Evolutionary conservation across 1,140 invertebrate genomes (phyloP).

Genomic region (Chymomyza costata): DNA sequence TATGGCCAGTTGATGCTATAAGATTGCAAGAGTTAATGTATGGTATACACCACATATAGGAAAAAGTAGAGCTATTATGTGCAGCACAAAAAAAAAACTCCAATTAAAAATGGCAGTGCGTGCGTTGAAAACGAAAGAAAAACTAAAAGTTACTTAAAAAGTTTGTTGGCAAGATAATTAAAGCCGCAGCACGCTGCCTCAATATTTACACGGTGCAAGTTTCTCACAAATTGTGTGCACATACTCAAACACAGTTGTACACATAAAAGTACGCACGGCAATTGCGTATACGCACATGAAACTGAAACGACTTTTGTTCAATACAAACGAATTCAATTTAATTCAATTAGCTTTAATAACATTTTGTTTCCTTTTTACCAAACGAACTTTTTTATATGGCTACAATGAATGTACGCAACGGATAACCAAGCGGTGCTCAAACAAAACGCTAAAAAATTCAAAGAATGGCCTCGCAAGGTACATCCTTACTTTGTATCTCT

Average conservation of each 20-base stretch:
- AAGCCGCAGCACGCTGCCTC: conserved; percentile 52
- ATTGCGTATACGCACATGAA: conserved; percentile 4
- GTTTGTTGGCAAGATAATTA: conserved; percentile 53
- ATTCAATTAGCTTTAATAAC: conserved; percentile 70
- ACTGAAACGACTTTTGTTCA: conserved; percentile 29
- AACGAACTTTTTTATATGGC: conserved; percentile 34
- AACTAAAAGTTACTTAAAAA: conserved; percentile 39
- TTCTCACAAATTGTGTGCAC: conserved; percentile 37
- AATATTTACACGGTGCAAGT: conserved; percentile 59
- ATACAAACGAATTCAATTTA: conserved; percentile 55
- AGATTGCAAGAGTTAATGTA: not conserved
- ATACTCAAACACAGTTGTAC: conserved; percentile 16
- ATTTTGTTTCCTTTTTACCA: conserved; percentile 26
- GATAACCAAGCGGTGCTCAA: conserved; percentile 47
- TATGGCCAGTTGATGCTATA: conserved; percentile 85
- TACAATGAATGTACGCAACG: conserved; percentile 22
- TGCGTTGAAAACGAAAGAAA: conserved; percentile 2
- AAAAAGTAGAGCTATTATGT: no score
- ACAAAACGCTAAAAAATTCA: no score
- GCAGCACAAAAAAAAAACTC: no score
- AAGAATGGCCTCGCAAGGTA: no score
- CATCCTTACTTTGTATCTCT: conserved; percentile 15
- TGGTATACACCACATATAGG: no score
- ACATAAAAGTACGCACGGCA: not conserved
- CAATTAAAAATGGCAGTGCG: no score